Evolutionary conservation across 2,113 vertebrate genomes (phyloP), one percentile per base, ranked within the genome.

Genomic region (Equus quagga): DNA sequence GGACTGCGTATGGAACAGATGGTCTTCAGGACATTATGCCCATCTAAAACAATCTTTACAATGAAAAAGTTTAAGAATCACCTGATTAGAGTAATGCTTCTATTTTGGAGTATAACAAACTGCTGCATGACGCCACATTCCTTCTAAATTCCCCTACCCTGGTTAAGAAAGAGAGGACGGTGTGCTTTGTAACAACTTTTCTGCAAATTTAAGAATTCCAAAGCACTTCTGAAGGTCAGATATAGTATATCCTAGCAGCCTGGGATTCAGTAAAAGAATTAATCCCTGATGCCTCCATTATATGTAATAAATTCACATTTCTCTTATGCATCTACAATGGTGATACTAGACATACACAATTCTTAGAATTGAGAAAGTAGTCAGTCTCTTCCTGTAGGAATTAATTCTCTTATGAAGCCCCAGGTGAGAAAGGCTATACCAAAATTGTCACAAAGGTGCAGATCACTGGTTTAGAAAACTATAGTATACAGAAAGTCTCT

Each of bases 11-110:
- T 26, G 23, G 44, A 97, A 97, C 58, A 97, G 95, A 92, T 76
- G 86, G 51, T 90, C n/a, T 95, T 72, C 9, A 83, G 23, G 62
- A 51, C 72, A 94, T 69, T 19, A 36, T 15, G 79, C 58, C 93
- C 82, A 79, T n/a, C 69, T 93, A 67, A 96, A 97, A 95, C 31
- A 72, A 84, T 81, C 65, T 95, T 86, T 46, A 93, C 33, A 86
- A 91, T 65, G 41, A 90, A 94, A 90, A 95, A 78, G 62, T 91
- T 85, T 97, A 49, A 69, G 64, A 96, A 83, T 75, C 26, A 72
- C 46, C 82, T 96, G 44, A 94, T 85, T 72, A 72, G n/a, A 26
- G 8, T 89, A 95, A 73, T 65, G 31, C 17, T 70, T 96, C 91
- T 95, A 24, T 73, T 95, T 7, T 76, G 58, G 83, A 89, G 21